Evolutionary conservation across 2,888 invertebrate genomes (phyloP).

Genomic region (Plebejus melissa): DNA sequence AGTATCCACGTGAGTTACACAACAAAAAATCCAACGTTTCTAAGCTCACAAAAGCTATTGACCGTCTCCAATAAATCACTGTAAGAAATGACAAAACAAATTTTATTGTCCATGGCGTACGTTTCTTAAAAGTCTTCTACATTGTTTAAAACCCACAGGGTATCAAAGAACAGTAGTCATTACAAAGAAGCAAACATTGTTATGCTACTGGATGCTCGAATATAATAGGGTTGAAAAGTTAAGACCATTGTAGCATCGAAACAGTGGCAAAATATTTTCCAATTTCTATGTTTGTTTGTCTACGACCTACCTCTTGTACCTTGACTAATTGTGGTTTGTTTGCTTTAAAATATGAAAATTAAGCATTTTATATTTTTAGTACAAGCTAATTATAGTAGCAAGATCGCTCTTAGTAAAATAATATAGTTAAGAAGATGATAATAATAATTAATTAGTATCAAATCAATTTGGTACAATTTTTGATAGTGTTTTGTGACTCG

Average conservation of each 20-base stretch:
- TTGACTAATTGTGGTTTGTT: constrained; percentile 5
- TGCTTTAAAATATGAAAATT: neutral
- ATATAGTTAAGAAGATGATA: too few relatives aligned
- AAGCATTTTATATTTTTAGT: neutral
- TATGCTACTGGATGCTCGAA: constrained; percentile 64
- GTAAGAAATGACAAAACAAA: constrained; percentile 33
- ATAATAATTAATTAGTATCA: too few relatives aligned
- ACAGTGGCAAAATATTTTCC: constrained; percentile 63
- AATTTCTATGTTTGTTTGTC: neutral
- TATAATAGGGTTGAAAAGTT: constrained; percentile 66
- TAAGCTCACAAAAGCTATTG: constrained; percentile 28
- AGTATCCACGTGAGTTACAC: neutral
- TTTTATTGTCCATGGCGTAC: constrained; percentile 34
- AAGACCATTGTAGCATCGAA: constrained; percentile 61
- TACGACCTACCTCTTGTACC: neutral
- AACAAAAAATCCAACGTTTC: constrained; percentile 26
- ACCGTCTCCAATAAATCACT: constrained; percentile 24
- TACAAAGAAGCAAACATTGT: constrained; percentile 56
- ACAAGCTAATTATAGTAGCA: neutral
- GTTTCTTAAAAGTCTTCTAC: constrained; percentile 41
- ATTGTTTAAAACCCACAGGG: constrained; percentile 57
- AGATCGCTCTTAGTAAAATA: too few relatives aligned
- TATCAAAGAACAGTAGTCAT: constrained; percentile 56
- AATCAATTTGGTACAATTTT: too few relatives aligned
- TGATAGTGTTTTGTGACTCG: too few relatives aligned